Evolutionary conservation across 2,888 invertebrate species (phyloP).

Genomic region (Thelaira solivaga): DNA sequence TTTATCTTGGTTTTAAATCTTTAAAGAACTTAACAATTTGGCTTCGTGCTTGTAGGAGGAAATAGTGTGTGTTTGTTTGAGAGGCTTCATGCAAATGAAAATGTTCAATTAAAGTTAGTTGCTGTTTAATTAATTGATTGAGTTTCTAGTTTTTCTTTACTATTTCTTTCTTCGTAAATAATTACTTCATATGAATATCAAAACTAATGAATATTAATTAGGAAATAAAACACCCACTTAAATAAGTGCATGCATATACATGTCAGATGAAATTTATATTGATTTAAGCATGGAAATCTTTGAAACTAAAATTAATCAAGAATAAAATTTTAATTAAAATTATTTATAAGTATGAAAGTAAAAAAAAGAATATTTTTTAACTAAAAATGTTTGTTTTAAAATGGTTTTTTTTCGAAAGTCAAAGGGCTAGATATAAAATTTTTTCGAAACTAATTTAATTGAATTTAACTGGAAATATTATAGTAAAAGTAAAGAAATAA

Average conservation of each 20-base stretch:
- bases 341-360: no score
- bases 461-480: no score
- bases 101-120: slow-evolving; percentile 17
- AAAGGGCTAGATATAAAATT: no score
- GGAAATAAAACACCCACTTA: slow-evolving; percentile 38
- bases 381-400: no score
- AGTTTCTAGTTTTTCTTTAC: slow-evolving; percentile 5
- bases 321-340: no score
- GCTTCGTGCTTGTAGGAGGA: background rate
- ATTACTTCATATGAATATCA: slow-evolving; percentile 19
- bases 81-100: slow-evolving; percentile 1
- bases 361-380: no score
- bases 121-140: slow-evolving; percentile 57
- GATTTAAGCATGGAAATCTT: background rate
- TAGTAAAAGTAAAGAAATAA: no score
- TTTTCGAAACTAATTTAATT: no score
- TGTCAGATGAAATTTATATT: slow-evolving; percentile 22
- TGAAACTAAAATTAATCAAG: no score
- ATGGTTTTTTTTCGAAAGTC: no score
- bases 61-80: background rate
- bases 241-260: background rate
- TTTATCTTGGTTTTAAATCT: background rate
- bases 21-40: background rate
- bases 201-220: slow-evolving; percentile 58
- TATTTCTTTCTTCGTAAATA: background rate